Evolutionary conservation across 2,888 invertebrate species (phyloP).

Genomic region (Clanis bilineata): DNA sequence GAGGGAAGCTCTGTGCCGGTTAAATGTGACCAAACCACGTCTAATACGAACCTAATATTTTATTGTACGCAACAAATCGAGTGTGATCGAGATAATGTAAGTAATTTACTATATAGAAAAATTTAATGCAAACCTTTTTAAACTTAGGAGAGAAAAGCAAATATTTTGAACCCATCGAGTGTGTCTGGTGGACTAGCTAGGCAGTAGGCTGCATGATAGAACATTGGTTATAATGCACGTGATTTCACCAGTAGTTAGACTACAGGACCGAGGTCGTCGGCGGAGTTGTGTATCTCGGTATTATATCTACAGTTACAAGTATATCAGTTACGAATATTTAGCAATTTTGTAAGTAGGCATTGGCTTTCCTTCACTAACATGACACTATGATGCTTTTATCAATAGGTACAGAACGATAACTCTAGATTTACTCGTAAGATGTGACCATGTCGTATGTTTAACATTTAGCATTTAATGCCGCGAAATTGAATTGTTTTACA

Average conservation of each 20-base stretch:
- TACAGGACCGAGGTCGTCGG: background rate
- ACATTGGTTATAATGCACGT: conserved; percentile 59
- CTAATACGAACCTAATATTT: conserved; percentile 51
- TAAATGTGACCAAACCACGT: conserved; percentile 20
- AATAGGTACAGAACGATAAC: conserved; percentile 9
- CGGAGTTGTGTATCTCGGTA: background rate
- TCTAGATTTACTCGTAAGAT: background rate
- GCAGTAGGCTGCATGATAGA: conserved; percentile 74
- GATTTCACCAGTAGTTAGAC: conserved; percentile 56
- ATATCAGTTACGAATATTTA: conserved; percentile 1
- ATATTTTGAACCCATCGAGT: conserved; percentile 61
- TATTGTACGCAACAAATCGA: conserved; percentile 68
- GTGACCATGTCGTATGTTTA: background rate
- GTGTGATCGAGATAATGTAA: conserved; percentile 78
- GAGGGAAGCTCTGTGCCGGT: background rate
- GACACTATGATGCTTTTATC: conserved; percentile 14
- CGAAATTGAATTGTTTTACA: conserved; percentile 67
- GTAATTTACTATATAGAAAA: conserved; percentile 69
- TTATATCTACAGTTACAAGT: background rate
- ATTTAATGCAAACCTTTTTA: conserved; percentile 60
- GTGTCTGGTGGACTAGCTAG: conserved; percentile 65
- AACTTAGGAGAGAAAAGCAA: conserved; percentile 56
- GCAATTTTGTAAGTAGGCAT: conserved; percentile 7
- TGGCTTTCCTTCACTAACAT: conserved; percentile 13
- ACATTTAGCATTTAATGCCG: conserved; percentile 31